Evolutionary conservation across 1,140 invertebrate species (phyloP).

Genomic region (Nomia melanderi): DNA sequence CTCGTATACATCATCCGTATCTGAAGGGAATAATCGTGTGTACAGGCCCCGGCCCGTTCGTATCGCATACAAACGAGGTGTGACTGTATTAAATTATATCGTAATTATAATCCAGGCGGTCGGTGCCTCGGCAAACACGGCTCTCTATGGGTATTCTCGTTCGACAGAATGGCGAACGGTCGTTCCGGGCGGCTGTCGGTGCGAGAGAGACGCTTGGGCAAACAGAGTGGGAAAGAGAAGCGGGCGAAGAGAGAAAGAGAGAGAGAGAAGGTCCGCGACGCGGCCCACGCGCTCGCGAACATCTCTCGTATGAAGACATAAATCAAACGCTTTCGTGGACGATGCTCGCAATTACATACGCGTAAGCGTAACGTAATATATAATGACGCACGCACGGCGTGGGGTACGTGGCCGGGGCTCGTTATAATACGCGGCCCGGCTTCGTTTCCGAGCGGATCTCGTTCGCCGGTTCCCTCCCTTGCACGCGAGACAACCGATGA

Average conservation of each 20-base stretch:
- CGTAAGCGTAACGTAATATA: constrained; percentile 76
- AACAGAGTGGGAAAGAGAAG: no score
- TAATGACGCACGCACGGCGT: constrained; percentile 67
- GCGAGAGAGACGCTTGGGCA: not conserved
- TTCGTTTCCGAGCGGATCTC: constrained; percentile 54
- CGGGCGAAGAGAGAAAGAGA: not conserved
- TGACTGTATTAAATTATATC: constrained; percentile 47
- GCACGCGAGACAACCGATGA: constrained; percentile 54
- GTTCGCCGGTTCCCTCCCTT: constrained; percentile 21
- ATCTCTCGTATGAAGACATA: constrained; percentile 77
- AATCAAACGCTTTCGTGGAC: constrained; percentile 78
- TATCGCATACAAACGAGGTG: constrained; percentile 11
- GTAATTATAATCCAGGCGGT: constrained; percentile 39
- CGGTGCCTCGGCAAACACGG: constrained; percentile 4
- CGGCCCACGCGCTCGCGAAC: constrained; percentile 70
- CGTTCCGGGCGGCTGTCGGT: not conserved
- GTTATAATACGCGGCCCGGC: constrained; percentile 70
- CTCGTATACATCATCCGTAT: not conserved
- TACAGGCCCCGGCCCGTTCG: not conserved
- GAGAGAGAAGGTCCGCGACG: constrained; percentile 37
- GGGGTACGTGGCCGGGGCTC: constrained; percentile 62
- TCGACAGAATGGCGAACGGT: constrained; percentile 42
- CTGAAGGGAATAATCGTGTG: constrained; percentile 6
- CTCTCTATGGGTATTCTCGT: constrained; percentile 31
- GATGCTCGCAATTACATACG: constrained; percentile 79